Evolutionary conservation across 2,888 invertebrate genomes (phyloP), one percentile per base, ranked within the genome.

Genomic region (Alitta virens): DNA sequence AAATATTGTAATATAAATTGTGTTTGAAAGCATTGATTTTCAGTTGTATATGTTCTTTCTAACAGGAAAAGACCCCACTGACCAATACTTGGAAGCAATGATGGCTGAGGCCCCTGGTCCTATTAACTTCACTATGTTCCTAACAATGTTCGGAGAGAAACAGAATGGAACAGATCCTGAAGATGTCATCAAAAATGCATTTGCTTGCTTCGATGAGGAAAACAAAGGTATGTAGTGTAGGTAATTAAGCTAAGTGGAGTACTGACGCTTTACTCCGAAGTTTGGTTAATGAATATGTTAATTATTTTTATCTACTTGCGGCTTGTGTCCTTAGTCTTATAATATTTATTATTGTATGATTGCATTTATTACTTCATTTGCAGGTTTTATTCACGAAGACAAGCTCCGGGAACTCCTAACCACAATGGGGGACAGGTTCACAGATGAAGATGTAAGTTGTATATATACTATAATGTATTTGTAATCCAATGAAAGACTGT

Each of bases 51-150:
- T n/a, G n/a, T n/a, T n/a, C n/a, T 16, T 16, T 55, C 38, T 65
- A 76, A 2, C 69, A 91, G 94, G 94, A 63, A 97, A 97, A 84
- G 92, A 94, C 82, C 97, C 97, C 1, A 91, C 91, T 12, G 98
- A 99, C 76, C 92, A 94, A 27, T 97, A 96, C 80, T 84, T 99
- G 67, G 98, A 98, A 74, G 91, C 88, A 49, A 99, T 99, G 99
- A 97, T 99, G 93, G 94, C 91, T 77, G 96, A 97, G 84, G 98
- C 98, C 1, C 97, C 98, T 0, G 96, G 96, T 1, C 96, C 97
- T 12, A 97, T 99, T 71, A 99, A 99, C 83, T 99, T 99, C 81
- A 99, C 99, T 40, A 99, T 99, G 98, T 99, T 99, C 83, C 85
- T 99, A 56, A 99, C 99, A 0, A 86, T 99, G 72, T 99, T 99